These are phyloP conservation scores for Chymomyza procnemis DNA, from an alignment of 2,888 invertebrate species.

Conservation along the genomic window DNA sequence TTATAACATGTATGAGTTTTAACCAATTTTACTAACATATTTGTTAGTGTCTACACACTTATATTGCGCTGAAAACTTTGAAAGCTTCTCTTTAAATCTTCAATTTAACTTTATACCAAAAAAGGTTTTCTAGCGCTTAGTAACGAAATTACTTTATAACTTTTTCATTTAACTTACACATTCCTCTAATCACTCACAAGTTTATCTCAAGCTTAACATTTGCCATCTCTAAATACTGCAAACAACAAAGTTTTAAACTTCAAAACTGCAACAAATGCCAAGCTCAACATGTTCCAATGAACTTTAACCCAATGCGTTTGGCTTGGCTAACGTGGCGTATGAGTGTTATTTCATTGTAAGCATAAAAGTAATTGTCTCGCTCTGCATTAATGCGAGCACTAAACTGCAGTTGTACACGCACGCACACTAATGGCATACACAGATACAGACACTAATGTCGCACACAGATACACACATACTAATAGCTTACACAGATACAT, in stretches of 20 bases:
- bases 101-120: no score
- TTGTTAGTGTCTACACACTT: no score
- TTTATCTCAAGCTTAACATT: neutral
- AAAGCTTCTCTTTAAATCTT: no score
- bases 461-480: conserved; percentile 10
- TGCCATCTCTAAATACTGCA: neutral
- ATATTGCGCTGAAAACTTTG: no score
- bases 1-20: no score
- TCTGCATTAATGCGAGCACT: conserved; percentile 10
- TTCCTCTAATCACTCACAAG: neutral
- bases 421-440: conserved; percentile 17
- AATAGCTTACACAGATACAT: no score
- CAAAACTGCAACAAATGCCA: neutral
- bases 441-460: neutral
- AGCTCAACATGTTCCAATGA: conserved; percentile 42
- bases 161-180: neutral
- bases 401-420: conserved; percentile 2
- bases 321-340: conserved; percentile 49
- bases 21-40: no score
- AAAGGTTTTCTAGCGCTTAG: no score
- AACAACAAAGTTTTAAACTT: neutral
- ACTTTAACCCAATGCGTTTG: conserved; percentile 51
- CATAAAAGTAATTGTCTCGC: conserved; percentile 20
- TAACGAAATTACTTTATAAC: no score
- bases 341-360: conserved; percentile 40